Evolutionary conservation across 2,888 invertebrate species (phyloP), one percentile per base, ranked within the genome.

Genomic region (Lasius fuliginosus): DNA sequence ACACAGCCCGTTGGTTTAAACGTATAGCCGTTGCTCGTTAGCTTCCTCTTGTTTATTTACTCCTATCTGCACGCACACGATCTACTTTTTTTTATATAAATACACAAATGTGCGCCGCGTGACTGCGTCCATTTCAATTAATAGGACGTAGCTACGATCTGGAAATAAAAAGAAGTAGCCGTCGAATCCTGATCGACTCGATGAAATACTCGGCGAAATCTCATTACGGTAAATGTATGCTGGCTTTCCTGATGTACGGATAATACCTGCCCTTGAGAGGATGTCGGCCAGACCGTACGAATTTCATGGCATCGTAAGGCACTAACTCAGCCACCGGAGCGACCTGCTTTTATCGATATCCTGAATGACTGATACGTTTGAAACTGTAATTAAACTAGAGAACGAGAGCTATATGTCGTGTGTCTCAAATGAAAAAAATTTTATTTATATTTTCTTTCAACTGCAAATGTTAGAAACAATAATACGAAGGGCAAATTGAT

Each of bases 151-250:
- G 46, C 23, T 42, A 60, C 58, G 71, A 81, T 33, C 36, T 36
- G 27, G 27, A 46, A 49, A 5, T 81, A 73, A 73, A 81, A 81
- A 81, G 79, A 42, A 60, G 46, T 36, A 46, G 73, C 46, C 18
- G 27, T 81, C 73, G 53, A 81, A 81, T 46, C 12, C 79, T 18
- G 79, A 73, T 36, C 46, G 36, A 81, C 60, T 3, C 46, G 36
- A 81, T 60, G 36, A 33, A 36, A 4, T 60, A 81, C 33, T 81
- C 79, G 12, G 60, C 23, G 46, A 62, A 62, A 81, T 62, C 73
- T 89, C 89, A 89, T 89, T 89, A 86, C 82, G 27, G 58, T 76
- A 75, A 71, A 84, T 87, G 86, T 89, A 81, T 74, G 76, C 69
- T 67, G 76, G 76, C 81, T 85, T 81, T 86, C 89, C 81, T 65